Evolutionary conservation across 2,797 vertebrate genomes (phyloP).

Genomic region (Pelodytes ibericus): DNA sequence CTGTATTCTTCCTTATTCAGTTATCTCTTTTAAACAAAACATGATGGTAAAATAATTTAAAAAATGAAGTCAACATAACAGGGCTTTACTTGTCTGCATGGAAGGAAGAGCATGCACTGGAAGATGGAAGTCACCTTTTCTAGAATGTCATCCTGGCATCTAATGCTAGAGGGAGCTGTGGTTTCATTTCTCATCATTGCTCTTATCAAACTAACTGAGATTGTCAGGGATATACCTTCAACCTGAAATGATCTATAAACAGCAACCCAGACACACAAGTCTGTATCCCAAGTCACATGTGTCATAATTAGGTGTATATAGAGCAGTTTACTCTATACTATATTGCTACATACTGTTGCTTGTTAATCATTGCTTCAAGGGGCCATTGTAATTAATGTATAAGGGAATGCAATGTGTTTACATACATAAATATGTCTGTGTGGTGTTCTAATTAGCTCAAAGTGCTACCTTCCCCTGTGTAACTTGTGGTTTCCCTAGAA

Average conservation of each 20-base stretch:
- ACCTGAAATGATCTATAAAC: slow-evolving; percentile 16
- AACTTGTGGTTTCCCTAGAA: neutral
- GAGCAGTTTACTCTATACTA: no score
- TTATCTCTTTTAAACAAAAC: no score
- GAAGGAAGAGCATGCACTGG: no score
- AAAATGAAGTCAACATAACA: no score
- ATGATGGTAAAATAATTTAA: no score
- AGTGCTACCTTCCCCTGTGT: neutral
- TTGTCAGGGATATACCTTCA: slow-evolving; percentile 23
- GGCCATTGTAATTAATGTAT: neutral
- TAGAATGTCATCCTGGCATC: neutral
- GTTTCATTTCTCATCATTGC: neutral
- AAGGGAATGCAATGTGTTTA: neutral
- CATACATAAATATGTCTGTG: neutral
- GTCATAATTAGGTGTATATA: no score
- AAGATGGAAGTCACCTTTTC: neutral
- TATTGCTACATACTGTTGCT: neutral
- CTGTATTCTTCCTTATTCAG: no score
- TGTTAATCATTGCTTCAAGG: neutral
- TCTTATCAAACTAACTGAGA: neutral
- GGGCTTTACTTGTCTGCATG: no score
- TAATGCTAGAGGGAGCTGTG: slow-evolving; percentile 29
- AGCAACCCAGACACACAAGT: neutral
- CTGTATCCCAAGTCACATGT: neutral
- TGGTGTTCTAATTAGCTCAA: neutral